Evolutionary conservation across 2,797 vertebrate species (phyloP), one percentile per base, ranked within the genome.

Genomic region (Gallinago stenura): DNA sequence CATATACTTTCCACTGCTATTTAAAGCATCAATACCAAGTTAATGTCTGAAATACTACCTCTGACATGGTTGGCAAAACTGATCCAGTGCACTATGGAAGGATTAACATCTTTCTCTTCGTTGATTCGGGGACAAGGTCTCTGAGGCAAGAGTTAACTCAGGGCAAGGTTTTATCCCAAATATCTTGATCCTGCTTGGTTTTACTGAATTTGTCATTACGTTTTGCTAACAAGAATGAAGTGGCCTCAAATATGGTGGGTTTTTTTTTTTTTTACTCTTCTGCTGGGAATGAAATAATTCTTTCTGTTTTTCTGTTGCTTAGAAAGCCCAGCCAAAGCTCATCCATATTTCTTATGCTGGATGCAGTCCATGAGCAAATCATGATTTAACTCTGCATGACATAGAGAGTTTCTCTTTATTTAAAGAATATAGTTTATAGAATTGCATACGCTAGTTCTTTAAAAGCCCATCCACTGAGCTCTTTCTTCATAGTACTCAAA

Each of bases 401-500:
- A 85, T 12, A 87, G 50, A 91, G 45, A 31, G 24, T 33, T 95
- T 95, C 90, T 91, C 71, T 94, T 94, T 78, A 92, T 83, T 93
- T 91, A 77, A 92, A 91, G 30, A 69, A 82, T 50, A 75, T 56
- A 62, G 73, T 94, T 88, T 93, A 89, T 75, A 84, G 31, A 94
- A 78, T 84, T 90, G 70, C 66, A 92, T 79, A 86, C 89, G 57
- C 84, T 95, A 86, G 89, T 85, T 66, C 83, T 93, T 94, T 95
- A 85, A 96, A 96, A 89, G 17, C 70, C 61, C 86, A 95, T 96
- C 87, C 64, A 89, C 51, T 43, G 89, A 93, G 43, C 53, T 92
- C 89, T 84, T 95, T 96, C 89, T 95, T 95, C 87, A 91, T 75
- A 93, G 68, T 83, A 83, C 85, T 91, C 35, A 64, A 95, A 94